Base-by-base conservation (phyloP, 2,888 invertebrate species). In the Apotomis betuletana region DNA sequence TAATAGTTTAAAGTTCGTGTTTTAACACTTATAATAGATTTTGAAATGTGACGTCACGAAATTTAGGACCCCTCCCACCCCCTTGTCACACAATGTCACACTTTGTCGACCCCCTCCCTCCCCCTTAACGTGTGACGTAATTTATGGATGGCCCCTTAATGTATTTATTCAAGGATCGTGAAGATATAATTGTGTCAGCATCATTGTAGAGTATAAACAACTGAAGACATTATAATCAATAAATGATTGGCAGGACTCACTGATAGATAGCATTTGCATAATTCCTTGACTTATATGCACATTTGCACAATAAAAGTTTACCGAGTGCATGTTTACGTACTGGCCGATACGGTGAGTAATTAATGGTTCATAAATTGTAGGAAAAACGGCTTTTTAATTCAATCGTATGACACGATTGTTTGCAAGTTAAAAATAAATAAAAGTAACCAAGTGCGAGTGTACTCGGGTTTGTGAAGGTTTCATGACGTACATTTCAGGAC, bases 281-380 rank as follows among this genome's bases (percentile, higher is more conserved):
- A 71, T 71, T 67, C 61, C 67, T 71, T 67, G 55, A 67, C 57
- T 67, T 67, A 44, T 62, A 71, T 71, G 57, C 71, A 44, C 46
- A 44, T 62, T 61, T 71, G 57, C 71, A 44, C 46, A 60, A 65
- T 57, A 41, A 41, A 46, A 65, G 41, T 41, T 10, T 9, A 49
- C 49, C 55, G 55, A 44, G 55, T 55, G 6, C 15, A 58, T 69
- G 69, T 69, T 58, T 58, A 63, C 57, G 3, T 54, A 36, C 46
- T 49, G 1, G 9, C 10, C 4, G 27, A 57, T 49, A 57, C 55
- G 55, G 41, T 63, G 13, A 62, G 46, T 55, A 69, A 62, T 62
- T 58, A 68, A 60, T 54, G 44, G 15, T 27, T 68, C 60, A 54
- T 68, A 68, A 55, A 44, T 54, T 54, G 27, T 44, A 61, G 15